Base-by-base conservation (phyloP, 1,140 invertebrate genomes). In the Temnothorax curvispinosus region DNA sequence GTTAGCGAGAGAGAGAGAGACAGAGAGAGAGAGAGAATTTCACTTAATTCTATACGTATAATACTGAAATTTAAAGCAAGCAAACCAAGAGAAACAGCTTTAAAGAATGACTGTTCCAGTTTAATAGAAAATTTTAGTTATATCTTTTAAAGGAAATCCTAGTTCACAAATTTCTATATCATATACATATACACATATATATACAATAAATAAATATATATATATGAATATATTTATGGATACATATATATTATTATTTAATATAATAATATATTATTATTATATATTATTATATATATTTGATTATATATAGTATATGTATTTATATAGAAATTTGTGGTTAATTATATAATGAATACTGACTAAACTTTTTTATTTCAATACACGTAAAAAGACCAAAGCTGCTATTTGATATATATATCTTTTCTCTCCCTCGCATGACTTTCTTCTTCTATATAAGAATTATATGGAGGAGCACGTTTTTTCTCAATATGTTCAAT, bases 1-100 rank as follows among this genome's bases (percentile, higher is more conserved):
- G 5, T 64, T 64, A 38, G 60, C 32, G 32, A 64, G 62, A 65
- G 18, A 65, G 8, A 64, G 62, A 65, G 32, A 64, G 62, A 65
- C 8, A 65, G 8, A 64, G 62, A 65, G 18, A 65, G 3, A n/a
- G 8, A n/a, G 27, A 27, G 27, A 27, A 27, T 27, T 27, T 27
- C 27, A 38, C 38, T 38, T 60, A 27, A 58, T 21, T 21, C 8
- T 38, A 8, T 64, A 38, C 18, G 18, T 35, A n/a, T n/a, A n/a
- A n/a, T n/a, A 38, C 5, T 38, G 3, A 35, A 64, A 64, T 38
- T 27, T 5, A 2, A 18, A 18, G 13, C 1, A 32, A 38, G 35
- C 13, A 2, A 18, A 18, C 13, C 1, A 32, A 38, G 35, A 8
- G 1, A 65, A 38, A n/a, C 6, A 65, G 3, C 18, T 35, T 65